Conservation (phyloP, 2,888 invertebrate genomes). For the Mycalesis mineus region DNA sequence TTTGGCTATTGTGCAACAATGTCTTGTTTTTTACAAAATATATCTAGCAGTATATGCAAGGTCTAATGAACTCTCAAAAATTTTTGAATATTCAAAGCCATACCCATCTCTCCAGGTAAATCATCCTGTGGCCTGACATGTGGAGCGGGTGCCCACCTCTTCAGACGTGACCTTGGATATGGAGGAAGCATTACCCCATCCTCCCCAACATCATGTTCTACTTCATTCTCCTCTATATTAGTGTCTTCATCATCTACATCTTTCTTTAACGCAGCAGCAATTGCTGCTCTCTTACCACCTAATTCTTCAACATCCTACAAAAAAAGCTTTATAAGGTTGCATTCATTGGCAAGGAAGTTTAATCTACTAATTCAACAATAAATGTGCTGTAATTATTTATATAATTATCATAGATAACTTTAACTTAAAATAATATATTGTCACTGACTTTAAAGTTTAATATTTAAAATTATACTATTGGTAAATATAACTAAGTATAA, state of each 20-base stretch:
- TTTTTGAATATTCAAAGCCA: conserved; percentile 37
- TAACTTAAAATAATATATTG: no score
- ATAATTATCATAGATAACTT: no score
- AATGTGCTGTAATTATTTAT: no score
- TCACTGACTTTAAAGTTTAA: no score
- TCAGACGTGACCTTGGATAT: conserved; percentile 68
- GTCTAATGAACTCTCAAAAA: no score
- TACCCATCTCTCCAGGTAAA: conserved; percentile 93
- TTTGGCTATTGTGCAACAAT: no score
- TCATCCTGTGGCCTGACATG: conserved; percentile 82
- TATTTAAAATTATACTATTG: no score
- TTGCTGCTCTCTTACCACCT: conserved; percentile 68
- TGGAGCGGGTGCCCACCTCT: conserved; percentile 86
- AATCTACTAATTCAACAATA: no score
- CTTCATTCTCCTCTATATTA: conserved; percentile 58
- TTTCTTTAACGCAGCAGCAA: conserved; percentile 59
- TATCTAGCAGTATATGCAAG: no score
- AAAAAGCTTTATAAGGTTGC: background rate
- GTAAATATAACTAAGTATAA: no score
- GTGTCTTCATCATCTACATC: conserved; percentile 55
- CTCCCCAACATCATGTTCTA: conserved; percentile 55
- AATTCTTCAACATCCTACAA: conserved; percentile 39
- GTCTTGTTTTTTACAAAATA: no score
- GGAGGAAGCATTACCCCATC: conserved; percentile 52
- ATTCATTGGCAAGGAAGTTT: no score